Percentiles rank a stretch among this genome's conserved stretches.
These are phyloP conservation scores for Paracyclopina nana DNA, from an alignment of 1,140 invertebrate species.

Conservation along the genomic window DNA sequence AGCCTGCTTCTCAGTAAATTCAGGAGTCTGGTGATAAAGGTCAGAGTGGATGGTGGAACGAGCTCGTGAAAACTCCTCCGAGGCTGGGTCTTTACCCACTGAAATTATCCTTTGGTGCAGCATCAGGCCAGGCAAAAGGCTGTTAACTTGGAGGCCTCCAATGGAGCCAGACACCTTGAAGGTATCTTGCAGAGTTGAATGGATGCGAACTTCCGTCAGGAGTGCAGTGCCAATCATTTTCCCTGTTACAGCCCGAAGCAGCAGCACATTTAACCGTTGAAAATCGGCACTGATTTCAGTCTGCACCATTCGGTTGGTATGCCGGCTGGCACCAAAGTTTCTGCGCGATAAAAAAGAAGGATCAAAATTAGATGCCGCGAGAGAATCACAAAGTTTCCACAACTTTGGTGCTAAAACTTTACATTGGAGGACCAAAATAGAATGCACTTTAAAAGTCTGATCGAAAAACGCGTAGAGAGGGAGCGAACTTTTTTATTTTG, in stretches of 20 bases:
- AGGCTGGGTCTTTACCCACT: constrained; percentile 52
- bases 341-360: too few species aligned
- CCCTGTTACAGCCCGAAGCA: constrained; percentile 52
- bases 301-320: too few species aligned
- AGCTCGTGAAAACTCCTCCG: constrained; percentile 21
- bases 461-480: too few species aligned
- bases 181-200: constrained; percentile 26
- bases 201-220: constrained; percentile 48
- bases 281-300: constrained; percentile 87
- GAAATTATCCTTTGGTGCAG: constrained; percentile 63
- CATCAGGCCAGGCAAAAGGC: constrained; percentile 61
- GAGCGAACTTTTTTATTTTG: too few species aligned
- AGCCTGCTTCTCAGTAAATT: not conserved
- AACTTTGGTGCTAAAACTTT: too few species aligned
- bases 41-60: constrained; percentile 1
- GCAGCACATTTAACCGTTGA: constrained; percentile 63
- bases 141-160: constrained; percentile 66
- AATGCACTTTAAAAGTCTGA: too few species aligned
- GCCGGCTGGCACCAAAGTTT: too few species aligned
- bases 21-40: not conserved
- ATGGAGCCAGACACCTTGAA: constrained; percentile 57
- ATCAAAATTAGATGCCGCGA: too few species aligned
- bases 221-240: constrained; percentile 83
- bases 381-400: too few species aligned
- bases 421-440: too few species aligned